Evolutionary conservation across 2,888 invertebrate genomes (phyloP).

Genomic region (Petrolisthes manimaculis): DNA sequence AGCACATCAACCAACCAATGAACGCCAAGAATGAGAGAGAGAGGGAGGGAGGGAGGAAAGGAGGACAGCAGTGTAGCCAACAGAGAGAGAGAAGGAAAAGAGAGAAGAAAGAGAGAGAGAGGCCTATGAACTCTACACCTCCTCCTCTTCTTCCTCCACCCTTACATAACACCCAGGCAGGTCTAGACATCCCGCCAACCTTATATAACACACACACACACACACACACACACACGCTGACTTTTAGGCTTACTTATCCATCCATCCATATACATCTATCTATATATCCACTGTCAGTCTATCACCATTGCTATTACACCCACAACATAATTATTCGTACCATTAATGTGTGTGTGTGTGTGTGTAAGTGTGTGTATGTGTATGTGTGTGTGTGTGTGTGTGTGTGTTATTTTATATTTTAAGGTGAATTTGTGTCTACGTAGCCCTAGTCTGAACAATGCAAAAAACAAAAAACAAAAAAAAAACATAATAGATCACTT

Average conservation of each 20-base stretch:
- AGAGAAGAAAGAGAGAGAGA: neutral
- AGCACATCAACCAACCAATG: neutral
- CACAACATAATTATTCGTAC: too few species aligned
- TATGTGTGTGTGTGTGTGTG: constrained; percentile 18
- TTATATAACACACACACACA: neutral
- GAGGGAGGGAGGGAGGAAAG: constrained; percentile 1
- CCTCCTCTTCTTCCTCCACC: neutral
- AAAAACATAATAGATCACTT: too few species aligned
- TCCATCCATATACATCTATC: neutral
- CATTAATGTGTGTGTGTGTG: neutral
- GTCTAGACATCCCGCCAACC: neutral
- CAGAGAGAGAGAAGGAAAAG: neutral
- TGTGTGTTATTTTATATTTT: neutral
- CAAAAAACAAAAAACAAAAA: too few species aligned
- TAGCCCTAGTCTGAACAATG: too few species aligned
- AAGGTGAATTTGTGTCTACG: too few species aligned
- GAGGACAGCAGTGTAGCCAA: neutral
- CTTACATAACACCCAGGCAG: neutral
- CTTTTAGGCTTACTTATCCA: constrained; percentile 11
- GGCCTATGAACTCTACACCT: neutral
- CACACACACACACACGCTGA: constrained; percentile 20
- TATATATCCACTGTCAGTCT: too few species aligned
- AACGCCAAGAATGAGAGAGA: constrained; percentile 12
- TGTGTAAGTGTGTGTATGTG: neutral
- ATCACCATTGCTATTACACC: too few species aligned